Evolutionary conservation across 2,888 invertebrate species (phyloP), one percentile per base, ranked within the genome.

Genomic region (Yponomeuta sedellus): DNA sequence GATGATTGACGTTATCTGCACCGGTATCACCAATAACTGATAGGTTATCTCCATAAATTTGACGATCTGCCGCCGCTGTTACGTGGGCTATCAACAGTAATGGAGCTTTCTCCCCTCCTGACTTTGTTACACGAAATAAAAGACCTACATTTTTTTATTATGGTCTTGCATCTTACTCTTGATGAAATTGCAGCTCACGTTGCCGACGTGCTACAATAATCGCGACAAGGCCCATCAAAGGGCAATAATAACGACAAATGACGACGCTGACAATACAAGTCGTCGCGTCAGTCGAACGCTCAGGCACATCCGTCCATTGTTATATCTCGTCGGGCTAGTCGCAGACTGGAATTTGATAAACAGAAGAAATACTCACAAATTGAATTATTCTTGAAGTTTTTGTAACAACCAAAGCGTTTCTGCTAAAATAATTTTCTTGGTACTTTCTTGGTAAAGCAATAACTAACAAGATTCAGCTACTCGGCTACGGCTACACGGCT

Each of bases 241-340:
- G 34, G 58, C 57, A 57, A 65, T 65, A 65, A 28, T 0, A n/a
- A 61, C 68, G 61, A 61, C 61, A 25, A 61, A 66, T 68, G 67
- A 68, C 68, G 68, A 67, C 62, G 61, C 65, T 70, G 69, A 71
- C 70, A 69, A 71, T 70, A 64, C 67, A 58, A 66, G 56, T 16
- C 34, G n/a, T 57, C 56, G 25, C 44, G 16, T 16, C 44, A 34
- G 40, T 11, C n/a, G n/a, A n/a, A 19, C 16, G 25, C n/a, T 10
- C 22, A 61, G 22, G 25, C 3, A 80, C 83, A 82, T 83, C 83
- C 83, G 83, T 74, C 77, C 77, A 84, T 84, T 84, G 83, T 83
- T 73, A 20, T 11, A 8, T 12, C 44, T 52, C 44, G 44, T 2
- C 4, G 44, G 44, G 44, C 44, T 52, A 52, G 44, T 16, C 16